Evolutionary conservation across 1,140 invertebrate species (phyloP).

Genomic region (Drosophila pseudoobscura): DNA sequence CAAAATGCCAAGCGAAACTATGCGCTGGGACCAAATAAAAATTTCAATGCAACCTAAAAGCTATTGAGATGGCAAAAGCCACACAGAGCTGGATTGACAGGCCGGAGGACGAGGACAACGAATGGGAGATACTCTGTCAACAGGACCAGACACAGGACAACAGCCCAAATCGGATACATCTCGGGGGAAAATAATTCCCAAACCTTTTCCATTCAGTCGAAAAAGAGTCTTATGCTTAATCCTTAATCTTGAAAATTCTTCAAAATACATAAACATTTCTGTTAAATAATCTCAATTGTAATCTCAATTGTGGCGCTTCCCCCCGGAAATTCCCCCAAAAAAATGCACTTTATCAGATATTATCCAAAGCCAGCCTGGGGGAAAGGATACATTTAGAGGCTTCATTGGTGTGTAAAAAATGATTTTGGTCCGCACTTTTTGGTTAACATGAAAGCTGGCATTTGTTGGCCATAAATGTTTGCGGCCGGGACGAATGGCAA

Average conservation of each 20-base stretch:
- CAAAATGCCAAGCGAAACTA: conserved; percentile 58
- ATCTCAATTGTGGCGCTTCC: too few species aligned
- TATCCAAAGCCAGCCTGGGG: conserved; percentile 4
- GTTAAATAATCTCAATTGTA: too few species aligned
- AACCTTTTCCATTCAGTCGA: too few species aligned
- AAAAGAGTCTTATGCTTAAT: too few species aligned
- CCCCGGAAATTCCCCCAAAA: too few species aligned
- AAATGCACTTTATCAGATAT: conserved; percentile 11
- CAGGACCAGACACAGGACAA: too few species aligned
- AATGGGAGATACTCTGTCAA: conserved; percentile 25
- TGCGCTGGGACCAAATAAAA: conserved; percentile 50
- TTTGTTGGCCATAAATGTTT: conserved; percentile 77
- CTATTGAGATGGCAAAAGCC: conserved; percentile 17
- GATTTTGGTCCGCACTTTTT: conserved; percentile 52
- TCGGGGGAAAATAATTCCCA: too few species aligned
- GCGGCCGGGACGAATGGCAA: conserved; percentile 36
- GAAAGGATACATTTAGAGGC: conserved; percentile 28
- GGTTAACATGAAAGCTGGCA: conserved; percentile 74
- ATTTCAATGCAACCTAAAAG: conserved; percentile 43
- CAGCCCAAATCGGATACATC: too few species aligned
- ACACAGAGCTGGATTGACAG: not conserved
- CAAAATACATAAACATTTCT: too few species aligned
- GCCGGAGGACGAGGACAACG: not conserved
- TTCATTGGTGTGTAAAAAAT: conserved; percentile 67
- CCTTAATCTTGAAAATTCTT: too few species aligned